A percentile compares a stretch with the other conserved stretches of the same genome.
These are phyloP conservation scores for Platycheirus albimanus DNA, from an alignment of 2,888 invertebrate species.

Conservation along the genomic window DNA sequence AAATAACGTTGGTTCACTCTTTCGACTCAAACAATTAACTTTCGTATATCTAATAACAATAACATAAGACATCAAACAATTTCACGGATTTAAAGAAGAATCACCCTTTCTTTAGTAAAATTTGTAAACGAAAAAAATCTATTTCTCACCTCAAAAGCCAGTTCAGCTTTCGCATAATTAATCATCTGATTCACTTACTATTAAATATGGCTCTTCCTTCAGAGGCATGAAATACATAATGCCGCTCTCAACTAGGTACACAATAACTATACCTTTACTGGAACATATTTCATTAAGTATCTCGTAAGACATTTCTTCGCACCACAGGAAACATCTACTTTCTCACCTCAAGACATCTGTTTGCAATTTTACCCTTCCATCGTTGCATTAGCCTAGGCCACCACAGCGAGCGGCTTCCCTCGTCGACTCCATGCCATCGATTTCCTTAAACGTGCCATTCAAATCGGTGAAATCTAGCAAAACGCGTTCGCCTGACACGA, in stretches of 20 bases:
- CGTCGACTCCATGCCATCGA: slow-evolving; percentile 13
- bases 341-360: slow-evolving; percentile 70
- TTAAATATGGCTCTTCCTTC: not conserved
- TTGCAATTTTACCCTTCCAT: slow-evolving; percentile 43
- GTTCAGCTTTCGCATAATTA: slow-evolving; percentile 11
- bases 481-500: slow-evolving; percentile 61
- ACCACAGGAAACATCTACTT: slow-evolving; percentile 61
- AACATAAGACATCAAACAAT: too few relatives aligned
- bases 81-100: too few relatives aligned
- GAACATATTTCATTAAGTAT: slow-evolving; percentile 20
- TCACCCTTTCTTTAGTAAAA: too few relatives aligned
- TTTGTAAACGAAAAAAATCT: too few relatives aligned
- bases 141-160: not conserved
- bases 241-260: not conserved
- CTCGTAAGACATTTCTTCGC: slow-evolving; percentile 4
- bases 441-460: slow-evolving; percentile 38
- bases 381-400: too few relatives aligned
- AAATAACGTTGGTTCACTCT: too few relatives aligned
- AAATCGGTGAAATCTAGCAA: slow-evolving; percentile 45
- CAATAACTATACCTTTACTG: not conserved
- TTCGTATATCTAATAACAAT: too few relatives aligned
- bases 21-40: too few relatives aligned
- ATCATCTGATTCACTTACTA: not conserved
- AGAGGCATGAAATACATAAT: slow-evolving; percentile 10
- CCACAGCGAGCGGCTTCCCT: too few relatives aligned